phyloP scores from a whole-genome alignment of 2,113 vertebrate genomes.

The Leucopsar rothschildi region DNA sequence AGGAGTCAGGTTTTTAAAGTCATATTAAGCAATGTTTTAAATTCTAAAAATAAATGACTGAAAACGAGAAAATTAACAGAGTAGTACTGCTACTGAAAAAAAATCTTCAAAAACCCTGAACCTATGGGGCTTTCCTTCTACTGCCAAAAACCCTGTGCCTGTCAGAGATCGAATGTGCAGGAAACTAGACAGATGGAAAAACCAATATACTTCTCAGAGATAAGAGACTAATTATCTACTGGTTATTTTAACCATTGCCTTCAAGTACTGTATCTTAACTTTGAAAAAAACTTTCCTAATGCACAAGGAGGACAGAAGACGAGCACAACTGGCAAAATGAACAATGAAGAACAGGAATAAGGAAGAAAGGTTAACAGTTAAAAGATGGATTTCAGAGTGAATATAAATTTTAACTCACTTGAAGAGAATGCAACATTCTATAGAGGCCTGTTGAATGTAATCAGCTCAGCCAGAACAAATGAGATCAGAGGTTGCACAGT shows the following conservation, averaged over 20 bases:
- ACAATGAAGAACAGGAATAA: background rate
- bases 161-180: background rate
- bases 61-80: background rate
- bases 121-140: background rate
- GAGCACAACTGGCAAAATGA: background rate
- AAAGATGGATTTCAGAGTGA: background rate
- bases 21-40: background rate
- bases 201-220: background rate
- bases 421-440: background rate
- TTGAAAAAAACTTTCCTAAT: background rate
- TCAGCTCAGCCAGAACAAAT: background rate
- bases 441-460: background rate
- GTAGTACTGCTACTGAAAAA: background rate
- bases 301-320: background rate
- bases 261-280: background rate
- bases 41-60: conserved; percentile 6
- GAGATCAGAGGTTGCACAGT: background rate
- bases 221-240: background rate
- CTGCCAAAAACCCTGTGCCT: background rate
- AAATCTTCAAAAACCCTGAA: background rate
- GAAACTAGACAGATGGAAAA: background rate
- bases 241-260: background rate
- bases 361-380: background rate
- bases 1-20: conserved; percentile 9
- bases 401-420: background rate